phyloP scores from a whole-genome alignment of 2,797 vertebrate genomes.

The Platyrinchus mystaceus region DNA sequence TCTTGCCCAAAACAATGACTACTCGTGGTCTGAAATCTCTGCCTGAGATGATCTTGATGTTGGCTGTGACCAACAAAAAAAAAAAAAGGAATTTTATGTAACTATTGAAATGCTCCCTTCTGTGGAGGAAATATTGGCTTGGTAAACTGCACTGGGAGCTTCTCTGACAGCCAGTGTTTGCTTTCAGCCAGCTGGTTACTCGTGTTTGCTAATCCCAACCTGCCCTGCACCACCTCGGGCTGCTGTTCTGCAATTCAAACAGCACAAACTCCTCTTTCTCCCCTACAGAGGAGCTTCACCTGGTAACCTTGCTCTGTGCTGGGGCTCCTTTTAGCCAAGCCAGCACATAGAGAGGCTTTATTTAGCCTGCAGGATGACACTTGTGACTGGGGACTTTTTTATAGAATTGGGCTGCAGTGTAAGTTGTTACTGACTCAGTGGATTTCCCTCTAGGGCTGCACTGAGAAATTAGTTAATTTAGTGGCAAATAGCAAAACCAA shows the following conservation, averaged over 20 bases:
- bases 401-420: neutral
- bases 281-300: neutral
- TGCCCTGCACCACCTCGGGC: fast-evolving
- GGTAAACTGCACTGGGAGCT: conserved; percentile 17
- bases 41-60: neutral
- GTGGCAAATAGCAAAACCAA: neutral
- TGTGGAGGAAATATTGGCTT: neutral
- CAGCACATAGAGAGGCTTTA: neutral
- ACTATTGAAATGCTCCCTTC: neutral
- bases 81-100: neutral
- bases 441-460: neutral
- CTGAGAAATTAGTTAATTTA: neutral
- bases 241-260: neutral
- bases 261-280: neutral
- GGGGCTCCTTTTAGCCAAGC: neutral
- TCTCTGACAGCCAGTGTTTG: conserved; percentile 5
- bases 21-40: neutral
- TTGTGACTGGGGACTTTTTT: neutral
- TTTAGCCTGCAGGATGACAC: neutral
- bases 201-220: neutral
- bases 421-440: neutral
- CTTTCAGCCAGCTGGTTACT: conserved; percentile 23
- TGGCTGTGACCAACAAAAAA: neutral
- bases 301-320: neutral
- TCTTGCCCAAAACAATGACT: neutral